phyloP scores from a whole-genome alignment of 2,113 vertebrate genomes.

The Ictidomys tridecemlineatus region DNA sequence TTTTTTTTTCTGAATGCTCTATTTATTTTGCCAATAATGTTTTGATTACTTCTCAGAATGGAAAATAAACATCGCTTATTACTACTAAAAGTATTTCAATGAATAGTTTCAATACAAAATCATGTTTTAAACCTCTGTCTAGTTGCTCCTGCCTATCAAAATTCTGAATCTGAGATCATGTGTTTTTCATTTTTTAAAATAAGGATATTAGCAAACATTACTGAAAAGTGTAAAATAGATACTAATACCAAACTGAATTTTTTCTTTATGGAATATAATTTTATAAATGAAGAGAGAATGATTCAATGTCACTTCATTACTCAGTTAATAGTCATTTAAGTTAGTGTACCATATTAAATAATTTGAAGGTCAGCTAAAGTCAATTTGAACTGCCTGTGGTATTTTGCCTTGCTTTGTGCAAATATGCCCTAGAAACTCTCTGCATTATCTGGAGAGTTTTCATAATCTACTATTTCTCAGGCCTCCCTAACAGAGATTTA shows the following conservation, averaged over 20 bases:
- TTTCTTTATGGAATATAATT: background rate
- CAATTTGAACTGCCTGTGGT: background rate
- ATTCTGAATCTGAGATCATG: background rate
- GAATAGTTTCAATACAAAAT: background rate
- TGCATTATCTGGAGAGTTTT: background rate
- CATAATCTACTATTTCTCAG: background rate
- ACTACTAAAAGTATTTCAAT: background rate
- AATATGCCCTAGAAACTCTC: background rate
- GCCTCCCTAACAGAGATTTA: background rate
- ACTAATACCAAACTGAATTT: background rate
- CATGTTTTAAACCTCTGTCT: slow-evolving; percentile 15
- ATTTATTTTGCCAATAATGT: background rate
- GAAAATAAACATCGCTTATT: background rate
- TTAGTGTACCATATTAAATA: background rate
- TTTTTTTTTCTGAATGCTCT: background rate
- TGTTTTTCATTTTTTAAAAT: background rate
- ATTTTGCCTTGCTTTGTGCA: background rate
- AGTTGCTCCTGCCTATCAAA: background rate
- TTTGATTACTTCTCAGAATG: background rate
- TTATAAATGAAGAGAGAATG: background rate
- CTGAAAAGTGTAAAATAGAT: background rate
- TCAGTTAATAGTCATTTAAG: slow-evolving; percentile 6
- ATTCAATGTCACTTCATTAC: background rate
- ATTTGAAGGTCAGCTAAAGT: slow-evolving; percentile 31
- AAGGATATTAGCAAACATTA: background rate